Conservation (phyloP, 64 coral and sea anemone genomes). For the Actinia tenebrosa region DNA sequence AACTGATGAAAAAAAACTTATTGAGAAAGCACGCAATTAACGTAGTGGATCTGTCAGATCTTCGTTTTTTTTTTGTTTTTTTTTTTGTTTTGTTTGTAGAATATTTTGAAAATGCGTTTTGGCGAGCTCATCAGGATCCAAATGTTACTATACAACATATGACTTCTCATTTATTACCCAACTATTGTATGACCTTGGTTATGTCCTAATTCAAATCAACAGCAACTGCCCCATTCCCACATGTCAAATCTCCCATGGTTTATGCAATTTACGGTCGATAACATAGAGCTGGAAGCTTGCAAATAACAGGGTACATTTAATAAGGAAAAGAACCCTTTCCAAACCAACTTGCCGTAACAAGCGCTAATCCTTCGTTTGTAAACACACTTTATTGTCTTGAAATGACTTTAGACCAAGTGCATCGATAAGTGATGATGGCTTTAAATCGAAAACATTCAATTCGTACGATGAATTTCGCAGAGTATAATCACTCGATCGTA, state of each 20-base stretch:
- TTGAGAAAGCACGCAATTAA: neutral
- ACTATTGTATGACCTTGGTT: constrained; percentile 56
- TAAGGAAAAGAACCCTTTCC: constrained; percentile 53
- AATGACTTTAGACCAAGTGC: neutral
- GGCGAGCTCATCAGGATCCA: neutral
- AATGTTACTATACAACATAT: neutral
- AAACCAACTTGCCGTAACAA: neutral
- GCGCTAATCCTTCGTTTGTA: constrained; percentile 13
- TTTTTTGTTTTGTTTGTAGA: too few relatives aligned
- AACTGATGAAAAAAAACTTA: neutral
- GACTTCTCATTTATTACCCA: constrained; percentile 58
- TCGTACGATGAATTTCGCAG: neutral
- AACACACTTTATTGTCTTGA: constrained; percentile 1
- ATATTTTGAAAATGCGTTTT: neutral
- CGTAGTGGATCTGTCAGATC: neutral
- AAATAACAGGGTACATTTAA: constrained; percentile 74
- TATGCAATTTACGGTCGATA: constrained; percentile 70
- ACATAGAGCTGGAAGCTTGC: constrained; percentile 44
- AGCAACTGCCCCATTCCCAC: constrained; percentile 83
- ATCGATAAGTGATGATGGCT: constrained; percentile 15
- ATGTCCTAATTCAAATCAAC: constrained; percentile 84
- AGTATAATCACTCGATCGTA: neutral
- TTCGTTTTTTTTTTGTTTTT: too few relatives aligned
- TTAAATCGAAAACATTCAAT: neutral
- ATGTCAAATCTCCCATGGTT: constrained; percentile 62